A percentile compares a stretch with the other conserved stretches of the same genome.
Evolutionary conservation across 1,140 invertebrate species (phyloP).

Genomic region (Hydropsyche tenuis): DNA sequence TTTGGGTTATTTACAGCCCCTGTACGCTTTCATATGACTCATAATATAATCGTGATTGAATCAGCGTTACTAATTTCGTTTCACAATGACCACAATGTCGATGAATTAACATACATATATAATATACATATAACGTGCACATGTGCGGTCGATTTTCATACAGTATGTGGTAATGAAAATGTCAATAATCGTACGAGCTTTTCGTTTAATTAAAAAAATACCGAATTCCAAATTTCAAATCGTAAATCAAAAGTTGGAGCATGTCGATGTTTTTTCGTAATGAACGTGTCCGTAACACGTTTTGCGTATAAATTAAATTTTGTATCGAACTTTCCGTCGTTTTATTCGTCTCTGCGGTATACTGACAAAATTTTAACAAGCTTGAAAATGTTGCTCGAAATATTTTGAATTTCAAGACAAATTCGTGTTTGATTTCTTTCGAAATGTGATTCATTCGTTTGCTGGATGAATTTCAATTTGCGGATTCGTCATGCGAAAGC

Average conservation of each 20-base stretch:
- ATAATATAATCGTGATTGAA: too few relatives aligned
- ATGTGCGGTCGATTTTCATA: too few relatives aligned
- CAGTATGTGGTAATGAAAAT: neutral
- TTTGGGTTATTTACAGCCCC: too few relatives aligned
- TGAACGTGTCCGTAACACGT: slow-evolving; percentile 38
- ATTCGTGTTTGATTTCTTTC: neutral
- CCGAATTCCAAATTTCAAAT: neutral
- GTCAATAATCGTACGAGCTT: neutral
- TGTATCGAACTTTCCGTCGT: slow-evolving; percentile 30
- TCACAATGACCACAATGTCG: neutral
- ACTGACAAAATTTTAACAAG: neutral
- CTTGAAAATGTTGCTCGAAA: neutral
- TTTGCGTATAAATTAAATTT: slow-evolving; percentile 39
- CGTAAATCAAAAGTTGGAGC: slow-evolving; percentile 36
- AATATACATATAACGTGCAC: too few relatives aligned
- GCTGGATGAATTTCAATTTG: too few relatives aligned
- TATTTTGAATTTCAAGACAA: too few relatives aligned
- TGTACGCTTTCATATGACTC: too few relatives aligned
- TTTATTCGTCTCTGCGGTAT: slow-evolving; percentile 11
- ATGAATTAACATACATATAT: neutral
- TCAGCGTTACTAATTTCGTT: too few relatives aligned
- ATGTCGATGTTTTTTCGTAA: slow-evolving; percentile 31
- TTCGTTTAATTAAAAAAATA: slow-evolving; percentile 17
- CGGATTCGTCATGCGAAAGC: slow-evolving; percentile 1
- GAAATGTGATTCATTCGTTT: neutral